phyloP scores from a whole-genome alignment of 2,797 vertebrate species.

The Falco cherrug region DNA sequence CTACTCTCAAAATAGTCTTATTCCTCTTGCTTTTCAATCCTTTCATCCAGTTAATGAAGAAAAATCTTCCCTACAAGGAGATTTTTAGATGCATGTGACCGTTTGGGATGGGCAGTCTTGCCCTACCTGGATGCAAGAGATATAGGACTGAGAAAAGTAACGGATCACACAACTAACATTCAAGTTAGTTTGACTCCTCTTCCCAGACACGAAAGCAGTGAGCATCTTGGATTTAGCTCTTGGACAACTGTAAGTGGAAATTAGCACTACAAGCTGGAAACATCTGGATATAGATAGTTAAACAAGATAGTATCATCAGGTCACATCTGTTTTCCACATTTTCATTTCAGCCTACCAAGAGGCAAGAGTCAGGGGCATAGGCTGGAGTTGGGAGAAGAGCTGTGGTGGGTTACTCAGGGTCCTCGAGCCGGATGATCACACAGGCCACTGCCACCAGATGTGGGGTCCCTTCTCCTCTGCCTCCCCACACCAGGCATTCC shows the following conservation, averaged over 20 bases:
- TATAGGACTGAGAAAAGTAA: neutral
- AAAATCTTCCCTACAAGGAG: neutral
- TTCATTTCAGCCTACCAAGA: neutral
- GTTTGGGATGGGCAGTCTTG: neutral
- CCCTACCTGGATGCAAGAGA: neutral
- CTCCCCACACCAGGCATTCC: neutral
- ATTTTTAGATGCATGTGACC: neutral
- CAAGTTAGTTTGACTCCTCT: neutral
- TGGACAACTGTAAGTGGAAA: conserved; percentile 6
- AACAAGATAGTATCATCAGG: neutral
- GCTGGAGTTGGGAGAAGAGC: neutral
- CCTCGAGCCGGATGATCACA: neutral
- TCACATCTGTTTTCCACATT: conserved; percentile 58
- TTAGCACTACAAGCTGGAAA: conserved; percentile 44
- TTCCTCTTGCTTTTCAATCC: neutral
- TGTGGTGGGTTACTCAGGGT: neutral
- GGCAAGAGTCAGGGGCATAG: neutral
- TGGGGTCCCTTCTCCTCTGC: neutral
- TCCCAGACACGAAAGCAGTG: neutral
- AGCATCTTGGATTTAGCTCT: neutral
- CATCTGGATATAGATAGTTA: conserved; percentile 38
- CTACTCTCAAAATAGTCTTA: neutral
- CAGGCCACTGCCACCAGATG: neutral
- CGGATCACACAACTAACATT: accelerated
- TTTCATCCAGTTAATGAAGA: neutral